Evolutionary conservation across 1,140 invertebrate genomes (phyloP).

Genomic region (Amphibalanus amphitrite): DNA sequence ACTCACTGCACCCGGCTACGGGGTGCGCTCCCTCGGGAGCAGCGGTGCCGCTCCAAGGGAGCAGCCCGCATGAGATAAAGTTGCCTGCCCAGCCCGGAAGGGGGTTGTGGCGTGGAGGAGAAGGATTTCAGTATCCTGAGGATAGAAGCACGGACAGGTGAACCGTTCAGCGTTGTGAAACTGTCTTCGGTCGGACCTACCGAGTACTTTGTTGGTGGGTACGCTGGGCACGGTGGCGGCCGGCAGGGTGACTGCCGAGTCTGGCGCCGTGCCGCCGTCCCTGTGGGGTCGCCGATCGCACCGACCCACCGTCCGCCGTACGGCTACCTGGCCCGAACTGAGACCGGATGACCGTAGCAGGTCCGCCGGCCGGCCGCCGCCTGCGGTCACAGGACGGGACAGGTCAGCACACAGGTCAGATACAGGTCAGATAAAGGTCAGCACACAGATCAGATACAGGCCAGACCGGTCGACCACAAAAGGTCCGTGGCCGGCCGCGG

Average conservation of each 20-base stretch:
- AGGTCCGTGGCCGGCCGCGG: not conserved
- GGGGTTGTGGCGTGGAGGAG: too few relatives aligned
- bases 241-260: not conserved
- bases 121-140: too few relatives aligned
- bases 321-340: not conserved
- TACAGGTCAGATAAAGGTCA: too few relatives aligned
- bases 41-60: too few relatives aligned
- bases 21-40: too few relatives aligned
- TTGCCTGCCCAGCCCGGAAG: too few relatives aligned
- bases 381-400: not conserved
- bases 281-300: not conserved
- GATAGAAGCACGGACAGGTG: too few relatives aligned
- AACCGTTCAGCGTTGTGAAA: too few relatives aligned
- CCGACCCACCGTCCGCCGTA: not conserved
- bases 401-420: too few relatives aligned
- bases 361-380: not conserved
- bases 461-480: not conserved
- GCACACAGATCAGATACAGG: not conserved
- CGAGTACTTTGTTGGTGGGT: not conserved
- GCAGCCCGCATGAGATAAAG: too few relatives aligned
- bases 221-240: not conserved
- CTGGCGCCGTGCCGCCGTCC: not conserved
- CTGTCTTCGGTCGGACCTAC: not conserved
- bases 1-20: too few relatives aligned
- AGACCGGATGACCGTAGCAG: not conserved